These are phyloP conservation scores for Eumaeus atala DNA, from an alignment of 1,140 invertebrate genomes.

Conservation along the genomic window DNA sequence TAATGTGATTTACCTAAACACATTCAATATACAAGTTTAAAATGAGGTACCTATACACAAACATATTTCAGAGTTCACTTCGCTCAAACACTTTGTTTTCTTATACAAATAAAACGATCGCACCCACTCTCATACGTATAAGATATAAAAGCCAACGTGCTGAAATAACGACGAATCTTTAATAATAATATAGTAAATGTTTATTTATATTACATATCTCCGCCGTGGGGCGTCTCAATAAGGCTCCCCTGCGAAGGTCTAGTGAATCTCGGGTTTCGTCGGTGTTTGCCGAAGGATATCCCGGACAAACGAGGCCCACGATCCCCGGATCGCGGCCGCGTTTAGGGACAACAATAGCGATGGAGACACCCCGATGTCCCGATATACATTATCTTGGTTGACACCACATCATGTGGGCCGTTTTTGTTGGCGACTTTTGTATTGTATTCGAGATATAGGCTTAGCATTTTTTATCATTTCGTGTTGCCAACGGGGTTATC, in stretches of 20 bases:
- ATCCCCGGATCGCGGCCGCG: slow-evolving; percentile 55
- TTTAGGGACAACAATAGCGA: slow-evolving; percentile 59
- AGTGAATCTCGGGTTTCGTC: slow-evolving; percentile 64
- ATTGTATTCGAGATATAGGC: slow-evolving; percentile 60
- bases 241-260: slow-evolving; percentile 63
- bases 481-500: slow-evolving; percentile 27
- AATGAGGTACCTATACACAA: no score
- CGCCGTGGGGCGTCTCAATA: slow-evolving; percentile 44
- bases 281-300: slow-evolving; percentile 67
- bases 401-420: slow-evolving; percentile 64
- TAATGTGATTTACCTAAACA: no score
- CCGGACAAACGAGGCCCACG: slow-evolving; percentile 61
- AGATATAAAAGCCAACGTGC: no score
- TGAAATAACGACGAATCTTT: no score
- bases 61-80: no score
- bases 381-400: slow-evolving; percentile 68
- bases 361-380: slow-evolving; percentile 56
- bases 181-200: slow-evolving; percentile 28
- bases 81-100: no score
- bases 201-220: slow-evolving; percentile 51
- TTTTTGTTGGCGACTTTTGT: slow-evolving; percentile 64
- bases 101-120: no score
- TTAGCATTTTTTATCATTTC: slow-evolving; percentile 42
- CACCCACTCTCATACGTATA: no score
- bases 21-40: no score